Conservation (phyloP, 2,888 invertebrate genomes). For the Drosophila anomalata region DNA sequence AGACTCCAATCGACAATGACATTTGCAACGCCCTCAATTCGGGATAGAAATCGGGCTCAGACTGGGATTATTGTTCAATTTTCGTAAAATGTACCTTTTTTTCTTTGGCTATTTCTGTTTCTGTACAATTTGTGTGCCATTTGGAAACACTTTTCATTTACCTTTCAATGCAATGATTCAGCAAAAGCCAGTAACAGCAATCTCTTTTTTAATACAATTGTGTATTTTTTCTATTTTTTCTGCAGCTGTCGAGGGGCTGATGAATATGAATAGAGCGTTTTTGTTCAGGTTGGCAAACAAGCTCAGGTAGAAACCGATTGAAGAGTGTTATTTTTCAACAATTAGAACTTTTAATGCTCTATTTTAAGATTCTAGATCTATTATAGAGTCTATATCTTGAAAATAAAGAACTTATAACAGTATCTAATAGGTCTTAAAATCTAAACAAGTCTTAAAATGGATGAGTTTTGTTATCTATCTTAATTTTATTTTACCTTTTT, state of each 20-base stretch:
- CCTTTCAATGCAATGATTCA: slow-evolving; percentile 43
- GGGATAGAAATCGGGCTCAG: slow-evolving; percentile 37
- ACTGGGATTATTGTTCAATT: slow-evolving; percentile 19
- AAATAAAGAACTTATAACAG: too few relatives aligned
- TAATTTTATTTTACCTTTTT: neutral
- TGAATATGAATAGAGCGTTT: slow-evolving; percentile 40
- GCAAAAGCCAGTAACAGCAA: slow-evolving; percentile 36
- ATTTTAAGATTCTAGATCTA: neutral
- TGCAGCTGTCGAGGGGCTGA: slow-evolving; percentile 39
- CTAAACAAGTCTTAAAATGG: neutral
- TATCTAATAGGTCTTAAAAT: too few relatives aligned
- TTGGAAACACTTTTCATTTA: neutral
- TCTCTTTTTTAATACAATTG: slow-evolving; percentile 29
- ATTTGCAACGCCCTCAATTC: slow-evolving; percentile 44
- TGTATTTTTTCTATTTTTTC: slow-evolving; percentile 3
- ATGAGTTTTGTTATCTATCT: neutral
- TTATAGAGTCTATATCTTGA: too few relatives aligned
- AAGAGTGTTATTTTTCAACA: neutral
- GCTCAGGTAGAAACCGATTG: slow-evolving; percentile 28
- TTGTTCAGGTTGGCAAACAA: slow-evolving; percentile 24
- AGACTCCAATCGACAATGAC: slow-evolving; percentile 26
- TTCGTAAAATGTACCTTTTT: neutral
- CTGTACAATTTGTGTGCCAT: slow-evolving; percentile 3
- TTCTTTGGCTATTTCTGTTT: neutral
- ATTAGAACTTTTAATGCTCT: slow-evolving; percentile 6